phyloP scores from a whole-genome alignment of 1,140 invertebrate species.

The Elymnias hypermnestra region DNA sequence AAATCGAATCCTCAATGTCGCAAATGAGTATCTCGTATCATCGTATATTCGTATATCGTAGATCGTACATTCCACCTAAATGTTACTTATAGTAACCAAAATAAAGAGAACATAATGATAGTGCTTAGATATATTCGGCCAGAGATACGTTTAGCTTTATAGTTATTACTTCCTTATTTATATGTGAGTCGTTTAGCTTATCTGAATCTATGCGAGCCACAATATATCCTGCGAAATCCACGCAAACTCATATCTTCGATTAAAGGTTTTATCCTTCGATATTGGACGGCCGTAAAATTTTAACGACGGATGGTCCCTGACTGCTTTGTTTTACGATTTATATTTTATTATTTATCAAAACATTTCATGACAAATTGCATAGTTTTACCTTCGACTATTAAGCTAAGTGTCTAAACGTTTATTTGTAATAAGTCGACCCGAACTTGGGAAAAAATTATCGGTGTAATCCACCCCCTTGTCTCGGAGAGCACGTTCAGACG shows the following conservation, averaged over 20 bases:
- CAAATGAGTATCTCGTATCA: too few relatives aligned
- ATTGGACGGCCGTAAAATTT: conserved; percentile 66
- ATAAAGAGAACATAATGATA: too few relatives aligned
- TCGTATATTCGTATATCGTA: too few relatives aligned
- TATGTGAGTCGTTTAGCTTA: conserved; percentile 5
- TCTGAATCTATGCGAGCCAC: conserved; percentile 16
- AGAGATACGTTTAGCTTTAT: background rate
- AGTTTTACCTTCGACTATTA: too few relatives aligned
- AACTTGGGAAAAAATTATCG: too few relatives aligned
- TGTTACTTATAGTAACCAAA: too few relatives aligned
- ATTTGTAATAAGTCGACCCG: too few relatives aligned
- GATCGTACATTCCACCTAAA: too few relatives aligned
- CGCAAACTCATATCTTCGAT: conserved; percentile 50
- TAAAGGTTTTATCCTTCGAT: conserved; percentile 62
- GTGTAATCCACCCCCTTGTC: too few relatives aligned
- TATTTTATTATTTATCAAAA: conserved; percentile 66
- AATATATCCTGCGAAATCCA: conserved; percentile 25
- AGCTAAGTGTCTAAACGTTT: too few relatives aligned
- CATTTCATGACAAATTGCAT: conserved; percentile 31
- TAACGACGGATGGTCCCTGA: conserved; percentile 48
- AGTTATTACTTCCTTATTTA: conserved; percentile 2
- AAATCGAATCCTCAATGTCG: too few relatives aligned
- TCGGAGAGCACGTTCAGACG: too few relatives aligned
- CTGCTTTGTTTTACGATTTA: conserved; percentile 56
- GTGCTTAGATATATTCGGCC: background rate